Base-by-base conservation (phyloP, 2,797 vertebrate genomes). In the Micrastur ruficollis region DNA sequence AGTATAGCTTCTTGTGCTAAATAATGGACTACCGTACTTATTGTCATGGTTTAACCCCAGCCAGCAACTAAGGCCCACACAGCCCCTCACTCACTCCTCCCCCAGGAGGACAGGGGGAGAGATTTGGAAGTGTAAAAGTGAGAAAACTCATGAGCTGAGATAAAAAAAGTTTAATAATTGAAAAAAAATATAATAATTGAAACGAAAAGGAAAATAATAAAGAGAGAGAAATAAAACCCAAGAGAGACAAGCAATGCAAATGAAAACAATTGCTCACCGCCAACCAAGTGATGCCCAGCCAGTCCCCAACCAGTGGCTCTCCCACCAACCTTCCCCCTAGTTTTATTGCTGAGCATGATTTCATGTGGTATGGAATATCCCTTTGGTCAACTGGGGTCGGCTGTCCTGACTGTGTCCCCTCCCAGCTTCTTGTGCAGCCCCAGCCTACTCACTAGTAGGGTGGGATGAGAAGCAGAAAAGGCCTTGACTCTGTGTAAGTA, bases 81-180 rank as follows among this genome's bases (percentile, higher is more conserved):
- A 81, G 2, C 25, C 0, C 1, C 44, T 56, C 2, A 0, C 6
- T 68, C 11, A 9, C 6, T 78, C 5, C 6, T 26, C 12, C 19
- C 4, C 21, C 15, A 21, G 16, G 3, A 12, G 19, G 11, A 31
- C 29, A 4, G 13, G 32, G 14, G 2, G 27, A 55, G 26, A 66
- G 11, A 71, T 61, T 49, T 1, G 2, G 26, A 70, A 81, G 9
- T 5, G 4, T 73, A 21, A 61, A 85, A 74, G 4, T 13, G 7
- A 59, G 23, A 52, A 89, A 59, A 26, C 3, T 8, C 0, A 0
- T 38, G 12, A 34, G 19, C 13, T 58, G 63, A 86, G 13, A 34
- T 63, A 42, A 63, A 74, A 38, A 13, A 1, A 17, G 6, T 40
- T 40, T 15, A 79, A 25, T 27, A 67, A 46, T 27, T 36, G 6